Evolutionary conservation across 2,113 vertebrate genomes (phyloP).

Genomic region (Urocitellus parryii): DNA sequence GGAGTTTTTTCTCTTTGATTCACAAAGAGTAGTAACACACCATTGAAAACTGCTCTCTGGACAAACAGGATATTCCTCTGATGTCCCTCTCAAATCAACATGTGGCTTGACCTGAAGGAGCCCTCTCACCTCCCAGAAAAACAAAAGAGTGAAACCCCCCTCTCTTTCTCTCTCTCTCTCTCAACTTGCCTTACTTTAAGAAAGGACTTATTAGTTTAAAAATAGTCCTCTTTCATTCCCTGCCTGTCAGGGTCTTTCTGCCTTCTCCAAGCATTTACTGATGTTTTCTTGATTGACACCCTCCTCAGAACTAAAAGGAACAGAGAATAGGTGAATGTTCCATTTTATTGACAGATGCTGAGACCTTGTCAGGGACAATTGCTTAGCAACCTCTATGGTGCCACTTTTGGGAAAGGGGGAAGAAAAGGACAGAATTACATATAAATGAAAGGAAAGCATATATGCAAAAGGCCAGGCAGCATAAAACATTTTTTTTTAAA

Average conservation of each 20-base stretch:
- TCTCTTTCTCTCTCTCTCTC: not conserved
- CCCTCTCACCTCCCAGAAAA: slow-evolving; percentile 7
- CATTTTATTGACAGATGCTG: not conserved
- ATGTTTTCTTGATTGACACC: slow-evolving; percentile 18
- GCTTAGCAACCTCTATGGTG: slow-evolving; percentile 53
- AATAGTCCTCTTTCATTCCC: slow-evolving; percentile 56
- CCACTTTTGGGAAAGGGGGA: slow-evolving; percentile 57
- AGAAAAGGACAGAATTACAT: slow-evolving; percentile 52
- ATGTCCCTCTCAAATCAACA: not conserved
- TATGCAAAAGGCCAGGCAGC: slow-evolving; percentile 27
- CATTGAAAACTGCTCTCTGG: slow-evolving; percentile 48
- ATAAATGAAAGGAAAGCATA: not conserved
- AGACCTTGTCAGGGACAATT: slow-evolving; percentile 70
- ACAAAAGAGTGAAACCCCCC: slow-evolving; percentile 19
- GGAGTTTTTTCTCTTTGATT: slow-evolving; percentile 75
- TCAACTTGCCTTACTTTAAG: slow-evolving; percentile 53
- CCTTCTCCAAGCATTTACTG: slow-evolving; percentile 31
- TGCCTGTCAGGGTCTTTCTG: slow-evolving; percentile 68
- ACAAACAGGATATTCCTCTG: not conserved
- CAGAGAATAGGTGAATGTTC: slow-evolving; percentile 47
- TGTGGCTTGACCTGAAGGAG: slow-evolving; percentile 44
- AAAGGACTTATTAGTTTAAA: slow-evolving; percentile 68
- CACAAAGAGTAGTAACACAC: slow-evolving; percentile 44
- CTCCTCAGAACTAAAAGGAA: not conserved
- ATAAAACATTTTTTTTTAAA: not conserved